Base-by-base conservation (phyloP, 1,140 invertebrate genomes). In the Thaumetopoea pityocampa region DNA sequence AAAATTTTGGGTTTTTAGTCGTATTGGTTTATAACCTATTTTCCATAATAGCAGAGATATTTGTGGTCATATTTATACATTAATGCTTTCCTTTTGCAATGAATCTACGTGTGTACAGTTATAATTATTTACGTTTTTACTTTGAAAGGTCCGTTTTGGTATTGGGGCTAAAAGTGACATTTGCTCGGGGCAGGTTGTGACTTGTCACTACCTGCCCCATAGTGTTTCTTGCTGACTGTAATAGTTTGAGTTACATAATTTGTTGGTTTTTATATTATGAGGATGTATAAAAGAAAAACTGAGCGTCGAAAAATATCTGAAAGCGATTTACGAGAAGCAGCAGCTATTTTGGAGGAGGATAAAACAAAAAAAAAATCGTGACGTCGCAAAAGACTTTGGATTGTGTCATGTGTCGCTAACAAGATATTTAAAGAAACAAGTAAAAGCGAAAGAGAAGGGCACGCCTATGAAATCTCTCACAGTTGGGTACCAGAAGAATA, bases 261-360 rank as follows among this genome's bases (percentile, higher is more conserved):
- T n/a, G n/a, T n/a, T 10, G 1, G 35, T 32, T 29, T 24, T 14
- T 10, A 8, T 46, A 22, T 11, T 6, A 24, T 24, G 23, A 24
- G 30, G 30, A 28, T 12, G 37, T 24, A 24, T 49, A 49, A 41
- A 41, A 41, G n/a, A n/a, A n/a, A n/a, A n/a, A 41, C 19, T 9
- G 45, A 41, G 10, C 29, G 30, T n/a, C 36, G 36, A 0, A 49
- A 49, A 49, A 41, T 49, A 49, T 49, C 14, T 35, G 29, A 41
- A 35, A 9, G n/a, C n/a, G n/a, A 41, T 30, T 35, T 41, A 41
- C 22, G 36, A 41, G 36, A 41, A 49, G 28, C 45, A 41, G 32
- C 36, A 35, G 30, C 10, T 9, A 29, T 41, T 41, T 41, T 41
- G 22, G 45, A 35, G 30, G 22, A 33, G n/a, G n/a, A n/a, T n/a